These are phyloP conservation scores for Mixornis gularis DNA, from an alignment of 2,113 vertebrate species.

Conservation along the genomic window DNA sequence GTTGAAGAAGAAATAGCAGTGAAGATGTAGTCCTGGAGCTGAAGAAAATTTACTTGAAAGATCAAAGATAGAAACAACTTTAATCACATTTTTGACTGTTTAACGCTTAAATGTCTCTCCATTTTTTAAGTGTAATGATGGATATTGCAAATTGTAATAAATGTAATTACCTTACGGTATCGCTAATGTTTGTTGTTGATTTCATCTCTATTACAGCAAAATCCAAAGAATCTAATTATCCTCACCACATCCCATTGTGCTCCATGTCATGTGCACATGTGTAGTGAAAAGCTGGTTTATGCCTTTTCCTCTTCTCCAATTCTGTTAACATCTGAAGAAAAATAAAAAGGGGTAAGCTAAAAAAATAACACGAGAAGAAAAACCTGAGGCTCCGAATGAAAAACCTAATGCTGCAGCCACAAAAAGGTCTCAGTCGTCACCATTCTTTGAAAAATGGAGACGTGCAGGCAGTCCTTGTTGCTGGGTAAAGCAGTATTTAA, in stretches of 20 bases:
- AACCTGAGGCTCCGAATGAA: not conserved
- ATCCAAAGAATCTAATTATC: not conserved
- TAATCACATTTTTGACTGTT: not conserved
- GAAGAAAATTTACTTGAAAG: not conserved
- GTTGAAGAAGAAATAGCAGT: not conserved
- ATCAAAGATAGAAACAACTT: not conserved
- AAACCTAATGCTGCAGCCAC: not conserved
- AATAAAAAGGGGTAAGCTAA: not conserved
- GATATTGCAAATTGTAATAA: not conserved
- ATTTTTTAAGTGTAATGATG: not conserved
- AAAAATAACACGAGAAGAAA: not conserved
- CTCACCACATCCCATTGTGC: not conserved
- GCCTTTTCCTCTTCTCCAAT: not conserved
- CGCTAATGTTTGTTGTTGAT: not conserved
- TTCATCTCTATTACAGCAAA: not conserved
- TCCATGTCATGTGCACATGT: not conserved
- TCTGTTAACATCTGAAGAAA: not conserved
- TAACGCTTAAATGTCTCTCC: not conserved
- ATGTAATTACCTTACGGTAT: not conserved
- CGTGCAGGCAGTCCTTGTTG: not conserved
- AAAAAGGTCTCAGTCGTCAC: not conserved
- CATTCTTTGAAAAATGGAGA: not conserved
- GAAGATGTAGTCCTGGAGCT: not conserved
- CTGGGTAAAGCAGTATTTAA: not conserved
- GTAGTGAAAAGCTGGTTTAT: not conserved